phyloP scores from a whole-genome alignment of 1,140 invertebrate species.

The Uloborus diversus region DNA sequence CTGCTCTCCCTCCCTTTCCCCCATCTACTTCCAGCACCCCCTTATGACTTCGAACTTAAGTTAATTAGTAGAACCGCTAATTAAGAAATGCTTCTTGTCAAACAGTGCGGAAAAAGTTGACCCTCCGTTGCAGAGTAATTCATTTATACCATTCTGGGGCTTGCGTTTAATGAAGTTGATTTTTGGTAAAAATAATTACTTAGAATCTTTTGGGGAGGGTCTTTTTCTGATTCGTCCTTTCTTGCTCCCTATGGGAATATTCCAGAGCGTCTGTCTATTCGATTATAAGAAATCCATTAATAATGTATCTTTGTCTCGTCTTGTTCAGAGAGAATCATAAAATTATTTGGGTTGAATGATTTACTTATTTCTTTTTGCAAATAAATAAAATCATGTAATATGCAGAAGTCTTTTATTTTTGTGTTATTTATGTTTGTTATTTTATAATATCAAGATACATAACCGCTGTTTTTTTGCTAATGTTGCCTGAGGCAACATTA shows the following conservation, averaged over 20 bases:
- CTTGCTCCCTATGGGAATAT: not conserved
- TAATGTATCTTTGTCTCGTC: not conserved
- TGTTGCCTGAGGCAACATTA: no score
- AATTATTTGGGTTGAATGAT: not conserved
- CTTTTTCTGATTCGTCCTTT: not conserved
- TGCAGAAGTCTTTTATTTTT: not conserved
- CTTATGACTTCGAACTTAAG: constrained; percentile 41
- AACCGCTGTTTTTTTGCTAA: no score
- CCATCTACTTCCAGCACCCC: not conserved
- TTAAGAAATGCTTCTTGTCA: constrained; percentile 41
- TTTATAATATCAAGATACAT: no score
- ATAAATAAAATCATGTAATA: not conserved
- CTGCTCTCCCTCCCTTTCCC: not conserved
- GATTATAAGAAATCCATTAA: constrained; percentile 43
- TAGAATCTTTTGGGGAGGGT: not conserved
- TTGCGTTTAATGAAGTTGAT: constrained; percentile 48
- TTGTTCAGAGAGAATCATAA: not conserved
- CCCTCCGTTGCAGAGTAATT: constrained; percentile 26
- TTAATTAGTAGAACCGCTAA: constrained; percentile 43
- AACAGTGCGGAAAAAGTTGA: constrained; percentile 51
- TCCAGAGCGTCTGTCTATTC: not conserved
- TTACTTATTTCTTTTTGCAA: not conserved
- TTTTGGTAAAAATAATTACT: constrained; percentile 53
- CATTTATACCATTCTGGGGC: constrained; percentile 45
- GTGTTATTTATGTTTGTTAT: no score